Evolutionary conservation across 2,888 invertebrate species (phyloP).

Genomic region (Biston betularia): DNA sequence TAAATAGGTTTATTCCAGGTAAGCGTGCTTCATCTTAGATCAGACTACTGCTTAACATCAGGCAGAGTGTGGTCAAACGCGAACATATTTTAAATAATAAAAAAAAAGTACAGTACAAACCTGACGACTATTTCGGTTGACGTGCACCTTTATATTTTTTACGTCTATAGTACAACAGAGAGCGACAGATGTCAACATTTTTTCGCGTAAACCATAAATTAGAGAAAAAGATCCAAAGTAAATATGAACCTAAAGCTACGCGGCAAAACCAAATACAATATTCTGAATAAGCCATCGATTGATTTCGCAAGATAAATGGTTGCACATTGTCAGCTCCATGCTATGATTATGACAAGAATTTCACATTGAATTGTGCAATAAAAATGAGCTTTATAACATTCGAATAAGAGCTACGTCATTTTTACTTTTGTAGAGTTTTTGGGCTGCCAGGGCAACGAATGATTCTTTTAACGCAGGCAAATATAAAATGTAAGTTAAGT

Average conservation of each 20-base stretch:
- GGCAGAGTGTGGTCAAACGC: too few species aligned
- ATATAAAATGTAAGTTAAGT: slow-evolving; percentile 47
- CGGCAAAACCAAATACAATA: slow-evolving; percentile 84
- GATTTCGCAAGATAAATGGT: slow-evolving; percentile 86
- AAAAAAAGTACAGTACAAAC: not conserved
- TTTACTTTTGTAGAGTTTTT: slow-evolving; percentile 71
- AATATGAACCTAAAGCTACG: slow-evolving; percentile 81
- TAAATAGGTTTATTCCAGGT: too few species aligned
- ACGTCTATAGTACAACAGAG: slow-evolving; percentile 46
- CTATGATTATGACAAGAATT: slow-evolving; percentile 77
- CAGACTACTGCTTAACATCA: too few species aligned
- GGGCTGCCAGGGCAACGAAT: slow-evolving; percentile 72
- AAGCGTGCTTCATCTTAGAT: too few species aligned
- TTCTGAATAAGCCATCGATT: slow-evolving; percentile 86
- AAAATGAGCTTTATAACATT: slow-evolving; percentile 71
- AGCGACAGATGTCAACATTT: slow-evolving; percentile 77
- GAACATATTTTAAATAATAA: too few species aligned
- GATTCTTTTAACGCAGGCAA: slow-evolving; percentile 51
- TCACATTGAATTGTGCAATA: slow-evolving; percentile 65
- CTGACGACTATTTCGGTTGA: not conserved
- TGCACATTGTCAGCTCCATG: slow-evolving; percentile 83
- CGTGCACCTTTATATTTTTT: slow-evolving; percentile 47
- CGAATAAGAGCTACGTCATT: slow-evolving; percentile 68
- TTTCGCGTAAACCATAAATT: slow-evolving; percentile 75
- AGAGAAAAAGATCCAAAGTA: slow-evolving; percentile 83